Evolutionary conservation across 2,888 invertebrate species (phyloP), one percentile per base, ranked within the genome.

Genomic region (Lamproptera curius): DNA sequence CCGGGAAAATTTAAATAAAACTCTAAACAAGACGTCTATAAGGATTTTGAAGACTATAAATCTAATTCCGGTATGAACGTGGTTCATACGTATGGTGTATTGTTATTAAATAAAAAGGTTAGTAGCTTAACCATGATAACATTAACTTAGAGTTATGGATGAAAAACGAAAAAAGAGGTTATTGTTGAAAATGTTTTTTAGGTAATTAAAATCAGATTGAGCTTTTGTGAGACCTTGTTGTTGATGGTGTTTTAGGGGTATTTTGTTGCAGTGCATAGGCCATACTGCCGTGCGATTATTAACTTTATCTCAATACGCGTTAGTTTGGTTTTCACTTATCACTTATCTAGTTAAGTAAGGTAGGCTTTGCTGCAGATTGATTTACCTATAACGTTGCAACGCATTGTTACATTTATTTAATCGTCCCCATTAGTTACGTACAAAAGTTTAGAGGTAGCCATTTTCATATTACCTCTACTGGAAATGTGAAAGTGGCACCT

Each of bases 151-250:
- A 76, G 69, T 80, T 77, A 82, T 69, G 67, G 74, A 69, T 76
- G 76, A 73, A 75, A 68, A 68, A 67, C 63, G 75, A 77, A 73
- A 75, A 80, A 74, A 72, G 75, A 73, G 75, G 80, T 85, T 86
- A 86, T 87, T 86, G 86, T 87, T 86, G 85, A 86, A 73, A 84
- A 82, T 84, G 83, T 86, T 87, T 81, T 20, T 86, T 86, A 85
- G 86, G 72, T 82, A 76, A 79, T 76, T 76, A 73, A 71, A 73
- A 78, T 78, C 70, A 78, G 79, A 83, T 85, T 84, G 87, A 86
- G 86, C 85, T 87, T 86, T 76, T 74, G 76, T 81, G 70, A 67
- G 72, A 70, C 61, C 73, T 76, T 77, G 81, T 85, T 85, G 77
- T 81, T 86, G 72, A 70, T 59, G 59, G 73, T 75, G 65, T 63